A percentile compares a stretch with the other conserved stretches of the same genome.
Conservation (phyloP, 2,113 vertebrate genomes). For the Sapajus apella region DNA sequence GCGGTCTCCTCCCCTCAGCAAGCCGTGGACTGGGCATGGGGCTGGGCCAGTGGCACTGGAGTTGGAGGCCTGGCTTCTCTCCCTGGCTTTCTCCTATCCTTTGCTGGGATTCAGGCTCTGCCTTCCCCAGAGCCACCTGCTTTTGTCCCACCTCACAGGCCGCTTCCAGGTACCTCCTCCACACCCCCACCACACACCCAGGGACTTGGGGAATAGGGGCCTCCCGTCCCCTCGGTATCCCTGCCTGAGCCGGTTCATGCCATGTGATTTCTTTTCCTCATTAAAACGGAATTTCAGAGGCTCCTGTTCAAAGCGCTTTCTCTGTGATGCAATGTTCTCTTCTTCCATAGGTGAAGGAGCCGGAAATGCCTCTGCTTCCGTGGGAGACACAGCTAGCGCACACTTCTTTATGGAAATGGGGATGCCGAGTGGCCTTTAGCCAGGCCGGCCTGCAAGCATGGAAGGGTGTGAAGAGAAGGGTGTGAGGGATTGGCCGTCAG, state of each 20-base stretch:
- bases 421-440: accelerated
- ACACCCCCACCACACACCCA: too few species aligned
- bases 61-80: not conserved
- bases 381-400: accelerated
- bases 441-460: not conserved
- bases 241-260: not conserved
- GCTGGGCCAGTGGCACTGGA: not conserved
- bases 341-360: too few species aligned
- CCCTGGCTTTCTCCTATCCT: not conserved
- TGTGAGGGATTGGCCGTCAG: not conserved
- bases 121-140: not conserved
- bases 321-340: too few species aligned
- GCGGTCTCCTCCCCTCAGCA: not conserved
- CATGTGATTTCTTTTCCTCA: not conserved
- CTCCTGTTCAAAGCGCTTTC: not conserved
- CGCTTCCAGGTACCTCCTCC: not conserved
- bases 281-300: not conserved
- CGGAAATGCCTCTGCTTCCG: not conserved
- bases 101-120: not conserved
- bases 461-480: not conserved
- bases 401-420: too few species aligned
- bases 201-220: too few species aligned
- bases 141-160: not conserved
- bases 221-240: accelerated
- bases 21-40: not conserved